Conservation (phyloP, 2,888 invertebrate species). For the Chaitophorus viminalis region DNA sequence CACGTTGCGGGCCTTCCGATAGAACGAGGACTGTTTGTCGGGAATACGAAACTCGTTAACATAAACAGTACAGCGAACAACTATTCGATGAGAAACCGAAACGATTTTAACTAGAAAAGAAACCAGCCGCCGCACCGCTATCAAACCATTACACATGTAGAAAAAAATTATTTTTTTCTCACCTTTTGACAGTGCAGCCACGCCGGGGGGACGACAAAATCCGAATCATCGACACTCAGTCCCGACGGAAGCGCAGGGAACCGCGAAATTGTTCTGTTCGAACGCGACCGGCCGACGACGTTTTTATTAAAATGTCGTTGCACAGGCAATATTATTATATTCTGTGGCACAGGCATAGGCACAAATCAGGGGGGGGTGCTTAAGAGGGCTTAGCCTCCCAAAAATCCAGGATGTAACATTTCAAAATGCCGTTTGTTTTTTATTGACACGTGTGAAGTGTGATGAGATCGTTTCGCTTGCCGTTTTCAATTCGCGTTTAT, state of each 20-base stretch:
- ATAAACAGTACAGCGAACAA: constrained; percentile 26
- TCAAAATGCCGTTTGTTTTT: no score
- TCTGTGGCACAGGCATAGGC: no score
- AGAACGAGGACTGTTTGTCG: constrained; percentile 23
- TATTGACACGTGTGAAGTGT: no score
- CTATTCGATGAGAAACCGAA: constrained; percentile 46
- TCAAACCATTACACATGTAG: constrained; percentile 55
- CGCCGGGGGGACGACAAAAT: not conserved
- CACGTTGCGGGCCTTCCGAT: constrained; percentile 38
- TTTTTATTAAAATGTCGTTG: not conserved
- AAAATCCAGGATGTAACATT: no score
- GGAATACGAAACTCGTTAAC: not conserved
- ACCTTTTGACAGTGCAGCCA: constrained; percentile 45
- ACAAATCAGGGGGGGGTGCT: no score
- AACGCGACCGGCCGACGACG: not conserved
- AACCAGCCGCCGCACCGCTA: constrained; percentile 50
- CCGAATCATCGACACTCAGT: not conserved
- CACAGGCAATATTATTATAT: no score
- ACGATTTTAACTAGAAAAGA: constrained; percentile 43
- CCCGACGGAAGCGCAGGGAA: not conserved
- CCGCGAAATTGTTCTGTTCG: not conserved
- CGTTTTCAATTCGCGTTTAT: no score
- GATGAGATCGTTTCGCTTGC: no score
- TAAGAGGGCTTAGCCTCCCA: no score
- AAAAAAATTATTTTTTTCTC: constrained; percentile 33